phyloP scores from a whole-genome alignment of 2,113 vertebrate genomes.

The Siniperca knerii region DNA sequence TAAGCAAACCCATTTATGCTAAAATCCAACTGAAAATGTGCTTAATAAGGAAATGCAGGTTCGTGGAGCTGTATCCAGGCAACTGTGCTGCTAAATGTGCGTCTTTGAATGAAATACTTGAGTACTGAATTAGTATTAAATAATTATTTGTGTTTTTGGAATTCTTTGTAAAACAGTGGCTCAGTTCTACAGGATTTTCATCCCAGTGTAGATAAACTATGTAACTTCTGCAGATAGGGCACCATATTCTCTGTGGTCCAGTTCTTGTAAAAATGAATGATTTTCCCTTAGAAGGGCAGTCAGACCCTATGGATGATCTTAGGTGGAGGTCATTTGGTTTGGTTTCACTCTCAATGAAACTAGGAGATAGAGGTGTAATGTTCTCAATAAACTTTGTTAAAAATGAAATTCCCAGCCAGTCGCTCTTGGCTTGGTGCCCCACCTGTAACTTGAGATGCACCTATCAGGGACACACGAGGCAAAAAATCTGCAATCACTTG shows the following conservation, averaged over 20 bases:
- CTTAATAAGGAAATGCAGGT: not conserved
- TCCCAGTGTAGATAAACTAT: not conserved
- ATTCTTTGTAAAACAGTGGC: not conserved
- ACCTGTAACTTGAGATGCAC: not conserved
- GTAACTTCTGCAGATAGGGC: not conserved
- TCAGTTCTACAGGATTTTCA: not conserved
- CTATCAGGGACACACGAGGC: not conserved
- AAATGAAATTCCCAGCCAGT: not conserved
- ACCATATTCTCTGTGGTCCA: too few species aligned
- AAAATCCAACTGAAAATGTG: not conserved
- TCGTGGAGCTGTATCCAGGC: not conserved
- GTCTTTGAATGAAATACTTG: slow-evolving; percentile 1
- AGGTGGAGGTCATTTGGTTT: not conserved
- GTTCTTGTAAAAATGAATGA: not conserved
- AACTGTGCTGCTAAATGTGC: not conserved
- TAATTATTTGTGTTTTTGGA: not conserved
- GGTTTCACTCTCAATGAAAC: not conserved
- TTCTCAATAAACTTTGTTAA: not conserved
- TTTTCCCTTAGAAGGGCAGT: not conserved
- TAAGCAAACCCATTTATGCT: not conserved
- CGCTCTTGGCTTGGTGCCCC: not conserved
- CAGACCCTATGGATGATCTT: not conserved
- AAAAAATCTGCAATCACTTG: slow-evolving; percentile 10
- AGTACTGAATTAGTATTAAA: slow-evolving; percentile 2
- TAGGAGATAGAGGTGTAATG: not conserved